Conservation (phyloP, 2,888 invertebrate species). For the Villa cingulata region DNA sequence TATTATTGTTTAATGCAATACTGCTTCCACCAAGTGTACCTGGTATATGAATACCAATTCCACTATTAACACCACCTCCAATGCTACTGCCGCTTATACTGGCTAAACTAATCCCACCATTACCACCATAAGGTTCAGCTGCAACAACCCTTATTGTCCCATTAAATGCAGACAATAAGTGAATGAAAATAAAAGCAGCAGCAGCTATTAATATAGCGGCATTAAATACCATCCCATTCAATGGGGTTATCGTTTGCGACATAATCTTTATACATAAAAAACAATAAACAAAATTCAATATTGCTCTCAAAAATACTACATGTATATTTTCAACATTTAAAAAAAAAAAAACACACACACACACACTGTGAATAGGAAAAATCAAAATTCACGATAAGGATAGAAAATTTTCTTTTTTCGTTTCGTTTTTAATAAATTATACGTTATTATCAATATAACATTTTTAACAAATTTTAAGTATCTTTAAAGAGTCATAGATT, state of each 20-base stretch:
- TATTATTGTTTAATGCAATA: too few relatives aligned
- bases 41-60: conserved; percentile 9
- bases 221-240: conserved; percentile 13
- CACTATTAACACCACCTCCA: background rate
- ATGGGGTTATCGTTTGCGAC: conserved; percentile 13
- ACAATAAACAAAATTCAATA: conserved; percentile 3
- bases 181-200: too few relatives aligned
- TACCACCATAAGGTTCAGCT: conserved; percentile 30
- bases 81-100: conserved; percentile 21
- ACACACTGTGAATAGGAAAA: too few relatives aligned
- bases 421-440: too few relatives aligned
- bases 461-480: too few relatives aligned
- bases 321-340: background rate
- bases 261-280: conserved; percentile 13
- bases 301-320: background rate
- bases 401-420: too few relatives aligned
- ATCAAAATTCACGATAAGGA: too few relatives aligned
- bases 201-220: conserved; percentile 9
- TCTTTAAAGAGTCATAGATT: too few relatives aligned
- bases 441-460: too few relatives aligned
- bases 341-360: too few relatives aligned
- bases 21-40: too few relatives aligned
- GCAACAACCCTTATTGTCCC: conserved; percentile 12
- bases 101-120: conserved; percentile 17
- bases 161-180: conserved; percentile 1